phyloP scores from a whole-genome alignment of 2,888 invertebrate genomes.

The Endomychus coccineus region DNA sequence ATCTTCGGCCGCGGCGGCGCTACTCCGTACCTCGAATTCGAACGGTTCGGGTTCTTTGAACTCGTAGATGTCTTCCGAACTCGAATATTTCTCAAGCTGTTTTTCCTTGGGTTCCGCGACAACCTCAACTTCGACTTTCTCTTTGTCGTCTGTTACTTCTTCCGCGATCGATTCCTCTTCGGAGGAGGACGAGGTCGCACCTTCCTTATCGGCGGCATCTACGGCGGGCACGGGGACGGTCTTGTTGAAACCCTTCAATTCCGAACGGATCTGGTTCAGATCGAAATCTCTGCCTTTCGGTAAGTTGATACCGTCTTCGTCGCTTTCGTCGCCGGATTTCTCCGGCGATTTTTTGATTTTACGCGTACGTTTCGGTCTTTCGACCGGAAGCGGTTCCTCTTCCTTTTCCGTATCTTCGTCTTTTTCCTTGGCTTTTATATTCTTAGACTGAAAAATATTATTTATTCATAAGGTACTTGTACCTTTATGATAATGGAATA shows the following conservation, averaged over 20 bases:
- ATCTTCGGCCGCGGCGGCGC: constrained; percentile 34
- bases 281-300: constrained; percentile 71
- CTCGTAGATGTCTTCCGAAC: constrained; percentile 66
- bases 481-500: too few species aligned
- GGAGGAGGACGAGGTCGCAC: constrained; percentile 16
- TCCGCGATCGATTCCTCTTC: constrained; percentile 15
- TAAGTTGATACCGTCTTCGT: constrained; percentile 41
- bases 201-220: constrained; percentile 13
- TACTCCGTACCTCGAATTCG: constrained; percentile 64
- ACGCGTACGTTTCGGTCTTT: constrained; percentile 30
- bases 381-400: constrained; percentile 31
- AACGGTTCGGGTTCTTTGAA: constrained; percentile 87
- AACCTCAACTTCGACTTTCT: constrained; percentile 30
- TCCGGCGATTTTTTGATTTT: constrained; percentile 42
- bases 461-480: too few species aligned
- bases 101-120: constrained; percentile 14
- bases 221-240: constrained; percentile 2
- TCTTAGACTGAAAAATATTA: too few species aligned
- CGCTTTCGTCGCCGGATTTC: constrained; percentile 43
- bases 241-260: constrained; percentile 71
- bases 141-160: constrained; percentile 25
- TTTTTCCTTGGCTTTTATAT: too few species aligned
- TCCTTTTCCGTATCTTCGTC: constrained; percentile 46
- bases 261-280: constrained; percentile 76
- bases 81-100: constrained; percentile 26